Conservation (phyloP, 1,140 invertebrate genomes). For the Telenomus remus region DNA sequence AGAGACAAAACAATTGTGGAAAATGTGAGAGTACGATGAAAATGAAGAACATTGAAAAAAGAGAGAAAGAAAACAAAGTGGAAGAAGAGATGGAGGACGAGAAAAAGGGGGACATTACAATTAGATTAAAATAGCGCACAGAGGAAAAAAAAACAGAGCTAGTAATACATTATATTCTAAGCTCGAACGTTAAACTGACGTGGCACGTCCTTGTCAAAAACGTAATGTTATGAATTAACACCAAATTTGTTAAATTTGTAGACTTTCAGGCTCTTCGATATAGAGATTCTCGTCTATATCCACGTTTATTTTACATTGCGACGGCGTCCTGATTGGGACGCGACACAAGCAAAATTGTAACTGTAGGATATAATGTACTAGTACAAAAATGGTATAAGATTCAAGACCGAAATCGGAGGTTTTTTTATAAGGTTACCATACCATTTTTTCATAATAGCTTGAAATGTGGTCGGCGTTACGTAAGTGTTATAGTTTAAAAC, state of each 20-base stretch:
- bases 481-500: conserved; percentile 59
- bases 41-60: conserved; percentile 9
- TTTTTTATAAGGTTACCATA: conserved; percentile 59
- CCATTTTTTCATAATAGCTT: conserved; percentile 60
- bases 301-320: conserved; percentile 57
- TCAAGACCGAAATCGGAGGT: conserved; percentile 55
- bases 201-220: conserved; percentile 59
- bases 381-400: conserved; percentile 59
- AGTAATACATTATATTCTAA: conserved; percentile 56
- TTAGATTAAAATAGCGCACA: conserved; percentile 57
- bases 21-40: conserved; percentile 8
- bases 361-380: conserved; percentile 58
- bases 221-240: conserved; percentile 59
- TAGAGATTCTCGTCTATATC: conserved; percentile 58
- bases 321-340: conserved; percentile 36
- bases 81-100: conserved; percentile 2
- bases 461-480: conserved; percentile 57
- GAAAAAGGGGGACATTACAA: conserved; percentile 26
- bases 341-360: conserved; percentile 53
- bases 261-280: conserved; percentile 57
- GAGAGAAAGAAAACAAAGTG: conserved; percentile 1
- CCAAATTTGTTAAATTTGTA: conserved; percentile 61
- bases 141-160: conserved; percentile 53
- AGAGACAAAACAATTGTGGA: conserved; percentile 31
- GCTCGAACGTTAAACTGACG: conserved; percentile 57